Percentiles rank a stretch among this genome's conserved stretches.
phyloP scores from a whole-genome alignment of 2,113 vertebrate genomes.

The Callopanchax toddi region DNA sequence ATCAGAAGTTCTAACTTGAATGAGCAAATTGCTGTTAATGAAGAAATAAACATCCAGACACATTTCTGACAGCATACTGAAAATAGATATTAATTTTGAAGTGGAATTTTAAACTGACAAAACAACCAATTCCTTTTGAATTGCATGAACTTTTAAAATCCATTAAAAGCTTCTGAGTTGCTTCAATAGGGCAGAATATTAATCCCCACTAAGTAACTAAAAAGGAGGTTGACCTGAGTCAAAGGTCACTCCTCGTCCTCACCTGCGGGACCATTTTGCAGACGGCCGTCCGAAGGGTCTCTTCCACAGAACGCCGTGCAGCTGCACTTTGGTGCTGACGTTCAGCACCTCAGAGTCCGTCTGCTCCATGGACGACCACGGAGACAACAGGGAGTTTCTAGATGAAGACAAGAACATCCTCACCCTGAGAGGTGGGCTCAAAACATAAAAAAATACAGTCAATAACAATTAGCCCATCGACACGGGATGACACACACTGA shows the following conservation, averaged over 20 bases:
- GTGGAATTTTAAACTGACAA: too few relatives aligned
- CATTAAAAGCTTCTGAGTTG: not conserved
- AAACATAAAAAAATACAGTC: slow-evolving; percentile 28
- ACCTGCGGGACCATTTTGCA: slow-evolving; percentile 96
- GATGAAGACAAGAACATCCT: slow-evolving; percentile 80
- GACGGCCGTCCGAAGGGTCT: slow-evolving; percentile 93
- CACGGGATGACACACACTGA: slow-evolving; percentile 7
- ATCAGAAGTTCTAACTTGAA: too few relatives aligned
- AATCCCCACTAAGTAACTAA: too few relatives aligned
- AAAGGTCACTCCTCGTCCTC: slow-evolving; percentile 26
- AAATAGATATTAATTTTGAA: too few relatives aligned
- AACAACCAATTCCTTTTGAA: not conserved
- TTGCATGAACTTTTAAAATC: not conserved
- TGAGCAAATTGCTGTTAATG: too few relatives aligned
- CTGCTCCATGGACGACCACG: slow-evolving; percentile 92
- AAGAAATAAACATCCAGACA: too few relatives aligned
- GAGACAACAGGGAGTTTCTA: slow-evolving; percentile 77
- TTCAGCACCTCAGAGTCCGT: slow-evolving; percentile 88
- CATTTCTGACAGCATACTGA: too few relatives aligned
- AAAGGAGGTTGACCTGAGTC: not conserved
- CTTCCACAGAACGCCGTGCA: slow-evolving; percentile 96
- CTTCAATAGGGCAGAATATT: not conserved
- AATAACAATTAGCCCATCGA: slow-evolving; percentile 53
- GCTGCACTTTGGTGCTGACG: slow-evolving; percentile 98
- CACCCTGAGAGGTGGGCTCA: slow-evolving; percentile 18